Base-by-base conservation (phyloP, 1,140 invertebrate genomes). In the Phthorimaea operculella region DNA sequence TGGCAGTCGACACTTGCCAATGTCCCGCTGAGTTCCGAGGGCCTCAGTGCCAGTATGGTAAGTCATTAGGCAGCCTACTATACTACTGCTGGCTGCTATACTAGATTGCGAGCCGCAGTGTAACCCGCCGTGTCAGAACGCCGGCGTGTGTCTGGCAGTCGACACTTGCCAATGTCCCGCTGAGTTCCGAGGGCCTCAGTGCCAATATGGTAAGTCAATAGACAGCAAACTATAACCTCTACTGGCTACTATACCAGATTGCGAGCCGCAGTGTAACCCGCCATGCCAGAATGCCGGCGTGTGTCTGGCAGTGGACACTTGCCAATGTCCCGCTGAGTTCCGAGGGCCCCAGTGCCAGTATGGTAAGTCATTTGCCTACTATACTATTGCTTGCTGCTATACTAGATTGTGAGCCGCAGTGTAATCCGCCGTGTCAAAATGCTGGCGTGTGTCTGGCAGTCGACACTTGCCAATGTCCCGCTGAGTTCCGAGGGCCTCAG, bases 321-420 rank as follows among this genome's bases (percentile, higher is more conserved):
- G 94, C 55, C 89, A 93, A 59, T 96, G 94, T 68, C 88, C 92
- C 0, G 82, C 89, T 50, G 88, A 91, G 12, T 94, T 87, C 66
- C 87, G 90, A 51, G 93, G 93, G 4, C 85, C 89, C 0, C 89
- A 90, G 58, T 95, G 93, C 65, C 92, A 95, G 85, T 93, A 92
- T 65, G 82, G 93, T 94, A 81, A 90, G 90, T 85, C n/a, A n/a
- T n/a, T n/a, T n/a, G 42, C 89, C 91, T 0, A 79, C 83, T 0
- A 81, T 87, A 14, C 55, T 77, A 1, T 87, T 90, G 36, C 90
- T 90, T 83, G 68, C 78, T 0, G 75, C 85, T 0, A 76, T 92
- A 21, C 90, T 91, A 0, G 87, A 92, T 70, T 93, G 92, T 64
- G 63, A 87, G 81, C 88, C 92, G 1, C 88, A 90, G 18, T 96